These are phyloP conservation scores for Euwallacea similis DNA, from an alignment of 1,140 invertebrate species.

Conservation along the genomic window DNA sequence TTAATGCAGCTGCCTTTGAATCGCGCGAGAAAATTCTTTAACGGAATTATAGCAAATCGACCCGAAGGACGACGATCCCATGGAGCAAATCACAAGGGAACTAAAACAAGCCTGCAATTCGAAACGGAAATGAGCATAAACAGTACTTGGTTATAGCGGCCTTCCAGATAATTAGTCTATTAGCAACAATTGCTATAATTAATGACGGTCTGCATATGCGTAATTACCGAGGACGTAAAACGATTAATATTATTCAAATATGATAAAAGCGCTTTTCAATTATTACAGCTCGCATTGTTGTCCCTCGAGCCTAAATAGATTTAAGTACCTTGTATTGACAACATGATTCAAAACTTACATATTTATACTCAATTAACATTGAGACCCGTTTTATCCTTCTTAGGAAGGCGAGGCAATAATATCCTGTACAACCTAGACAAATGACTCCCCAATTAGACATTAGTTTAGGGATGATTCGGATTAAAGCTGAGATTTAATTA, in stretches of 20 bases:
- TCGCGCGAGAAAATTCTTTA: background rate
- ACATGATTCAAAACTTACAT: background rate
- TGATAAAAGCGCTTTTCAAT: too few species aligned
- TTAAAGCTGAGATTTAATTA: conserved; percentile 19
- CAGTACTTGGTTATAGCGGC: conserved; percentile 33
- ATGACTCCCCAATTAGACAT: conserved; percentile 19
- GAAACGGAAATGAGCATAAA: conserved; percentile 34
- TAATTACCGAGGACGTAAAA: conserved; percentile 8
- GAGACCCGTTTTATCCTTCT: conserved; percentile 7
- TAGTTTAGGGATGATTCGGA: conserved; percentile 18
- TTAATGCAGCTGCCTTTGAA: background rate
- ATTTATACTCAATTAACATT: background rate
- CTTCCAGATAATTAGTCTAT: conserved; percentile 33
- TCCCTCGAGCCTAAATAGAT: background rate
- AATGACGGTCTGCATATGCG: conserved; percentile 15
- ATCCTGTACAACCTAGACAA: conserved; percentile 18
- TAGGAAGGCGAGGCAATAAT: conserved; percentile 11
- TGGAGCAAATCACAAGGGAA: conserved; percentile 13
- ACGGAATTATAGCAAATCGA: background rate
- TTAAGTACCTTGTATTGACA: background rate
- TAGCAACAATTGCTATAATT: conserved; percentile 33
- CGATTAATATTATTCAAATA: background rate
- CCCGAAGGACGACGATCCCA: background rate
- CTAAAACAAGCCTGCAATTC: conserved; percentile 18
- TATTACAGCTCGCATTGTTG: too few species aligned